These are phyloP conservation scores for Meliscaeva auricollis DNA, from an alignment of 2,888 invertebrate species.

Conservation along the genomic window DNA sequence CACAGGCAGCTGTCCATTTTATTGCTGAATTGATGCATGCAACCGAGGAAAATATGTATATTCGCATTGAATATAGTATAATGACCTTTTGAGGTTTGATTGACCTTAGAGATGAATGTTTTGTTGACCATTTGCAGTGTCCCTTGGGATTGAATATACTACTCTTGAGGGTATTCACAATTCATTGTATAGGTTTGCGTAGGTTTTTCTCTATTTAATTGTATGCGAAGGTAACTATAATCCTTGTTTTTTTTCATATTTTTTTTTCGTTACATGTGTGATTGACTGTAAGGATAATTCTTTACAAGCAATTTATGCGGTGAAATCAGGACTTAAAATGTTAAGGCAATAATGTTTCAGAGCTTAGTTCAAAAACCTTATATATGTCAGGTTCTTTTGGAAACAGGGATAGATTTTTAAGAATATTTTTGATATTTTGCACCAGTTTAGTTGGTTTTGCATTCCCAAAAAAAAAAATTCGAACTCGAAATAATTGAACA, in stretches of 20 bases:
- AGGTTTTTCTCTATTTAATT: constrained; percentile 15
- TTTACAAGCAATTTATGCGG: too few relatives aligned
- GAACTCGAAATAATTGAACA: too few relatives aligned
- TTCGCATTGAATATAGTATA: constrained; percentile 60
- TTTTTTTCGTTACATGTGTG: background rate
- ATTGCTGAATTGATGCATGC: constrained; percentile 70
- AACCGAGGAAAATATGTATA: constrained; percentile 48
- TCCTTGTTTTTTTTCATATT: background rate
- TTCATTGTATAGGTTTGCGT: constrained; percentile 3
- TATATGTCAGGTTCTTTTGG: too few relatives aligned
- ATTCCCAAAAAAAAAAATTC: too few relatives aligned
- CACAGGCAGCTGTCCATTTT: constrained; percentile 73
- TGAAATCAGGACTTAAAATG: too few relatives aligned
- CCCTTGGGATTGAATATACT: constrained; percentile 49
- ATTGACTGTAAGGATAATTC: background rate
- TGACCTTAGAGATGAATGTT: constrained; percentile 66
- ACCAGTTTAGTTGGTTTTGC: too few relatives aligned
- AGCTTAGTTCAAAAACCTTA: too few relatives aligned
- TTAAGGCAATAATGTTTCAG: too few relatives aligned
- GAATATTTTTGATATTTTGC: too few relatives aligned
- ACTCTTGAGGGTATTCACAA: constrained; percentile 10
- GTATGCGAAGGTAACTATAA: background rate
- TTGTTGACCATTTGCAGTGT: constrained; percentile 72
- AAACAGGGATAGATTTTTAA: too few relatives aligned
- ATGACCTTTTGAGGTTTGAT: constrained; percentile 72